phyloP scores from a whole-genome alignment of 2,797 vertebrate species.

The Mus minutoides region DNA sequence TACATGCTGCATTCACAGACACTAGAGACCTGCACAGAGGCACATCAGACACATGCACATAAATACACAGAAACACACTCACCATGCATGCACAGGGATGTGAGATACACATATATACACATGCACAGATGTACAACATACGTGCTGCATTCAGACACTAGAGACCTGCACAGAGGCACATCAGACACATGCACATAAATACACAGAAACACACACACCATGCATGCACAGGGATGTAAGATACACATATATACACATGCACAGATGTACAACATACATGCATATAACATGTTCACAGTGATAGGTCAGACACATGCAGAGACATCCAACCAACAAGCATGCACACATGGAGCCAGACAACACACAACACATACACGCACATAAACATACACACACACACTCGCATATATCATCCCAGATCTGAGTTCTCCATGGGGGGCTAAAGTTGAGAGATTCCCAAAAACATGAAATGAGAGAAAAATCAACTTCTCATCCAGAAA shows the following conservation, averaged over 20 bases:
- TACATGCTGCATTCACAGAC: no score
- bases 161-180: neutral
- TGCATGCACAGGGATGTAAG: neutral
- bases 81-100: neutral
- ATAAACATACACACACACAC: neutral
- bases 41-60: no score
- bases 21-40: neutral
- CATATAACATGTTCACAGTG: neutral
- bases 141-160: neutral
- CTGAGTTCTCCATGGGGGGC: rapidly evolving
- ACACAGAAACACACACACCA: neutral
- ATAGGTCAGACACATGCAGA: neutral
- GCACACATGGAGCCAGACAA: neutral
- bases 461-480: neutral
- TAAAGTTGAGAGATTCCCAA: rapidly evolving
- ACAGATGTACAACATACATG: neutral
- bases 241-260: neutral
- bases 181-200: no score
- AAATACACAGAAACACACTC: neutral
- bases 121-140: neutral
- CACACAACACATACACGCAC: neutral
- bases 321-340: neutral
- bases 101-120: neutral
- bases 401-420: neutral
- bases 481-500: neutral